Evolutionary conservation across 2,113 vertebrate species (phyloP), one percentile per base, ranked within the genome.

Genomic region (Egretta garzetta): DNA sequence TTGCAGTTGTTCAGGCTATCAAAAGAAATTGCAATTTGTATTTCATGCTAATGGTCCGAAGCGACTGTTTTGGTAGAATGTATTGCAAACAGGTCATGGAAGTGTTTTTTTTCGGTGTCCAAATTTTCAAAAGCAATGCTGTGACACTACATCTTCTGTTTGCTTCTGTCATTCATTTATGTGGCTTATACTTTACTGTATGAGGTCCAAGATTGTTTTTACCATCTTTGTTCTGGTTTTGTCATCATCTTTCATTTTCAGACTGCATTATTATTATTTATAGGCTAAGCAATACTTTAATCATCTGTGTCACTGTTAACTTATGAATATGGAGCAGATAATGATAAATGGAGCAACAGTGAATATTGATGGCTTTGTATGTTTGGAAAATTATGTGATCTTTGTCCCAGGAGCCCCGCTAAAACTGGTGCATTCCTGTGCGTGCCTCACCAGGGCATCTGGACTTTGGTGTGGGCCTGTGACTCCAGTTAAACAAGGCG

Each of bases 241-340:
- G 90, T 95, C 97, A 96, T 95, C 77, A 59, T 96, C 87, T 70
- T 96, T 96, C 82, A 60, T 96, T 97, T 98, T 92, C 93, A 96
- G 94, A 77, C 80, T 96, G 80, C 90, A 82, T 76, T 96, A 87
- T 97, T 95, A 86, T 96, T 98, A 91, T 96, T 98, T 98, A 93
- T 95, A 97, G 88, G 92, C 95, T 94, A 96, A 98, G 92, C 86
- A 85, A 96, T 93, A 88, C 93, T 96, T 90, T 97, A 97, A 96
- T 98, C 97, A 96, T 96, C 96, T 95, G 84, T 97, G 59, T 97
- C 94, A 94, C 97, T 97, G 86, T 96, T 97, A 86, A 58, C 91
- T 96, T 96, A 98, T 97, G 95, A 95, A 97, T 97, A 97, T 95
- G 93, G 90, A 97, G 86, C 83, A 86, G 86, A 92, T 95, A 93